Conservation (phyloP, 2,113 vertebrate species). For the Australoheros scitulus region DNA sequence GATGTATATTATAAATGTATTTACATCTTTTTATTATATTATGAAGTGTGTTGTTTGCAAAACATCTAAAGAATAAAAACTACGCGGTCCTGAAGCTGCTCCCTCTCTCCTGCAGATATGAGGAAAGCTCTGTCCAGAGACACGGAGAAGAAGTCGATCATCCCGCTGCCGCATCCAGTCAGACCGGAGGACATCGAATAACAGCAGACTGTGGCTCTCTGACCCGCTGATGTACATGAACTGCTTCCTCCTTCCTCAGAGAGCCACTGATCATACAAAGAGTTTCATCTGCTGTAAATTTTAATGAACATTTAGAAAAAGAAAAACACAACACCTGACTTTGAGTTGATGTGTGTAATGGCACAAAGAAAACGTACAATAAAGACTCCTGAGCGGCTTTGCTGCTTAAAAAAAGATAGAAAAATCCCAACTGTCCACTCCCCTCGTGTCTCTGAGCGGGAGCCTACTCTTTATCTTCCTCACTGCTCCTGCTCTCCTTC, state of each 20-base stretch:
- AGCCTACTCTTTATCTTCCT: conserved; percentile 37
- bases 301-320: conserved; percentile 15
- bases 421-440: not conserved
- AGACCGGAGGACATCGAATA: conserved; percentile 97
- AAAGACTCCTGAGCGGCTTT: conserved; percentile 24
- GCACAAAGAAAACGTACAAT: conserved; percentile 31
- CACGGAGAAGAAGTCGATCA: conserved; percentile 94
- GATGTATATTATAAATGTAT: not conserved
- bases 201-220: conserved; percentile 79
- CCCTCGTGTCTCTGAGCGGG: not conserved
- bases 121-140: conserved; percentile 96
- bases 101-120: conserved; percentile 84
- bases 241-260: not conserved
- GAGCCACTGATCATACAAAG: conserved; percentile 41
- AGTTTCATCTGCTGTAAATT: conserved; percentile 26
- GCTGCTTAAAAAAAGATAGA: conserved; percentile 28
- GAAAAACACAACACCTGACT: not conserved
- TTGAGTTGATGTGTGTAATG: not conserved
- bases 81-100: not conserved
- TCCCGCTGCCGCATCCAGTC: conserved; percentile 94
- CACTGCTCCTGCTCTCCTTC: not conserved
- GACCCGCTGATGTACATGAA: conserved; percentile 33
- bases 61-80: not conserved
- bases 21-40: not conserved
- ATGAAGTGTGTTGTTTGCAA: not conserved